Conservation (phyloP, 2,797 vertebrate species). For the Enteromius anoplus region DNA sequence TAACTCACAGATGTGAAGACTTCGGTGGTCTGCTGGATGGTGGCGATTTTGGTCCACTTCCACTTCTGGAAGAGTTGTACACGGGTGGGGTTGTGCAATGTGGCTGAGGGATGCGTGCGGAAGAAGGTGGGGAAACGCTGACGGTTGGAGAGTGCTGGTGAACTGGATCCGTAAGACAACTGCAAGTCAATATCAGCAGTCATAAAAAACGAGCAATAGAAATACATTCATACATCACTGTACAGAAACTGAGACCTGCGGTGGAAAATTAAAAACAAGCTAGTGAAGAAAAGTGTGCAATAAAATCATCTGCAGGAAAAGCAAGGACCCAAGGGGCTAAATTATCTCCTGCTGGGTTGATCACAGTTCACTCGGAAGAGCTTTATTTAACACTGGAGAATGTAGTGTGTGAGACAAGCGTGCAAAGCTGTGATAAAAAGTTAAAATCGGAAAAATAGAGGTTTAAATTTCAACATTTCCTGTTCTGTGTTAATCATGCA, state of each 20-base stretch:
- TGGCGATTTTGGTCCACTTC: slow-evolving; percentile 89
- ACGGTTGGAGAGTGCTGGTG: slow-evolving; percentile 85
- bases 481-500: slow-evolving; percentile 28
- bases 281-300: slow-evolving; percentile 1
- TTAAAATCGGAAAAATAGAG: slow-evolving; percentile 13
- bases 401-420: not conserved
- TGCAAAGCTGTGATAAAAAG: slow-evolving; percentile 1
- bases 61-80: slow-evolving; percentile 88
- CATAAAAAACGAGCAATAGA: not conserved
- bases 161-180: slow-evolving; percentile 87
- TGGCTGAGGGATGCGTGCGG: slow-evolving; percentile 86
- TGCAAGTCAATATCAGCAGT: slow-evolving; percentile 48
- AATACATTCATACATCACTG: slow-evolving; percentile 9
- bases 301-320: slow-evolving; percentile 6
- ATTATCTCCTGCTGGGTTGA: slow-evolving; percentile 21
- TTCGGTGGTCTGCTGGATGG: slow-evolving; percentile 89
- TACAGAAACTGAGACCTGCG: not conserved
- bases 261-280: slow-evolving; percentile 7
- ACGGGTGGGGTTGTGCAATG: slow-evolving; percentile 85
- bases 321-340: slow-evolving; percentile 21
- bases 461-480: not conserved
- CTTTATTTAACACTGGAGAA: not conserved
- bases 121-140: slow-evolving; percentile 88
- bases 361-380: slow-evolving; percentile 19
- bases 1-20: slow-evolving; percentile 86